Conservation (phyloP, 2,113 vertebrate genomes). For the Pelusios castaneus region DNA sequence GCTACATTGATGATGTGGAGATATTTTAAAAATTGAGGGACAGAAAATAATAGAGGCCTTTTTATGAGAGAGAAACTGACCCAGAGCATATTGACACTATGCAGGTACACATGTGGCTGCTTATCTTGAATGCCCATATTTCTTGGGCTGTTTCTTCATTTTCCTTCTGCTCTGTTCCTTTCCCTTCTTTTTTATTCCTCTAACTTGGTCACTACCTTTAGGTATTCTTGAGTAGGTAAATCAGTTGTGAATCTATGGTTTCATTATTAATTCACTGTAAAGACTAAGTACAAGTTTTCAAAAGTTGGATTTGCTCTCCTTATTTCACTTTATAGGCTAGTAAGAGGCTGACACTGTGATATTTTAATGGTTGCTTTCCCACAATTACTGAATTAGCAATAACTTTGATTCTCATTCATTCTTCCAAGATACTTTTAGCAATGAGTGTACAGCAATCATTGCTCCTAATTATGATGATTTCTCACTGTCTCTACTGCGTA, state of each 20-base stretch:
- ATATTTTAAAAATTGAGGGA: neutral
- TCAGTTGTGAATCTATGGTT: neutral
- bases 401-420: neutral
- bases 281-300: neutral
- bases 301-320: neutral
- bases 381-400: neutral
- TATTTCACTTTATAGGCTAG: neutral
- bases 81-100: neutral
- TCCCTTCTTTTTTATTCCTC: neutral
- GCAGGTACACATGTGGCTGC: accelerated
- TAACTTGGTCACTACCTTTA: neutral
- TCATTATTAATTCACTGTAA: neutral
- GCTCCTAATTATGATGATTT: neutral
- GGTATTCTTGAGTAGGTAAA: neutral
- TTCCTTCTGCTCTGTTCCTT: neutral
- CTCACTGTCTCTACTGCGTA: neutral
- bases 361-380: neutral
- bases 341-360: neutral
- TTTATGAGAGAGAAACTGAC: neutral
- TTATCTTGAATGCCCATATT: neutral
- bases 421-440: neutral
- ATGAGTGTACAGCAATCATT: neutral
- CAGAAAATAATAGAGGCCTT: neutral
- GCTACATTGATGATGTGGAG: neutral
- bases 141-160: neutral